Percentiles rank a stretch among this genome's conserved stretches.
Conservation (phyloP, 2,797 vertebrate species). For the Austrolebias charrua region DNA sequence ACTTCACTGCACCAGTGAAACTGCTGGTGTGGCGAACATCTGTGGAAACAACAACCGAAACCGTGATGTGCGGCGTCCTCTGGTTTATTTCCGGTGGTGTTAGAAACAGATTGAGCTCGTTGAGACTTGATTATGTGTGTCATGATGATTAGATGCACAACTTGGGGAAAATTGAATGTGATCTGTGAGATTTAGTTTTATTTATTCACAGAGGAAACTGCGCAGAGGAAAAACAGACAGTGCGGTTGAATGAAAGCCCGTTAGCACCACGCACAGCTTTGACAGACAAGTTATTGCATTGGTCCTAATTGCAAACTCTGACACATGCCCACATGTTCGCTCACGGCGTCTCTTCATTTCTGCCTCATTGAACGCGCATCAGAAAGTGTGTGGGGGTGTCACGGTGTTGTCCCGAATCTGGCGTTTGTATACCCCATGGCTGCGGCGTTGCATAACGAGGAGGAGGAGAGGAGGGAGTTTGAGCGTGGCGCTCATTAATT, state of each 20-base stretch:
- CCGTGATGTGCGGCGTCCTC: not conserved
- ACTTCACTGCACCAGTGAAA: not conserved
- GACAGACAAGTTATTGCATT: slow-evolving; percentile 67
- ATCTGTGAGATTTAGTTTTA: slow-evolving; percentile 37
- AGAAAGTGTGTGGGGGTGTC: slow-evolving; percentile 44
- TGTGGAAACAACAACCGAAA: too few species aligned
- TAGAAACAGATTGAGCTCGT: slow-evolving; percentile 26
- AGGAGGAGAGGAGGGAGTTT: not conserved
- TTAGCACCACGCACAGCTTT: slow-evolving; percentile 48
- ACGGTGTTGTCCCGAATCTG: not conserved
- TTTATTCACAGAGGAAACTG: slow-evolving; percentile 34
- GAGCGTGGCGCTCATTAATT: slow-evolving; percentile 67
- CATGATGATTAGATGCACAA: slow-evolving; percentile 27
- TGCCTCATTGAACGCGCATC: slow-evolving; percentile 58
- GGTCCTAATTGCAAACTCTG: slow-evolving; percentile 68
- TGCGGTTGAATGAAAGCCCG: slow-evolving; percentile 43
- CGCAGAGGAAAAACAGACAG: slow-evolving; percentile 6
- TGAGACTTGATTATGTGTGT: slow-evolving; percentile 19
- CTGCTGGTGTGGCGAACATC: not conserved
- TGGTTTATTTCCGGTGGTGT: not conserved
- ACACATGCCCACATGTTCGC: slow-evolving; percentile 63
- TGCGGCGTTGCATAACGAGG: slow-evolving; percentile 50
- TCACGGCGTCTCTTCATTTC: slow-evolving; percentile 54
- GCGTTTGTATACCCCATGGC: slow-evolving; percentile 3
- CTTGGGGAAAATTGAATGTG: slow-evolving; percentile 31